These are phyloP conservation scores for Chirona hameri DNA, from an alignment of 2,888 invertebrate genomes.

Conservation along the genomic window DNA sequence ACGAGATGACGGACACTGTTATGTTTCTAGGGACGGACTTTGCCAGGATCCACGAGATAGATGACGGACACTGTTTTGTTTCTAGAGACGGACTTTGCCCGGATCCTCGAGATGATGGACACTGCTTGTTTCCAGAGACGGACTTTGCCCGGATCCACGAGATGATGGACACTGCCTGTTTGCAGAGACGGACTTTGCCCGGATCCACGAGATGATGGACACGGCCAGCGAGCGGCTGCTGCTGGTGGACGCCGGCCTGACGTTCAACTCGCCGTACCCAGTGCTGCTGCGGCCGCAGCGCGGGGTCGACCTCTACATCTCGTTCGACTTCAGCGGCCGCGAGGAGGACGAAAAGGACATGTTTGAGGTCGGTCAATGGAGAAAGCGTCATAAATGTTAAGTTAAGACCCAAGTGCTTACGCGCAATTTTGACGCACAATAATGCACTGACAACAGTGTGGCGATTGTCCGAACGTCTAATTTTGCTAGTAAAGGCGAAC, in stretches of 20 bases:
- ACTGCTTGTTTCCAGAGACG: constrained; percentile 33
- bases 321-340: constrained; percentile 51
- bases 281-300: constrained; percentile 49
- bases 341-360: constrained; percentile 47
- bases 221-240: constrained; percentile 49
- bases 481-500: too few species aligned
- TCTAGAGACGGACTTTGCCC: background rate
- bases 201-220: constrained; percentile 46
- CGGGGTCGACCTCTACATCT: constrained; percentile 49
- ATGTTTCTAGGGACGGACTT: background rate
- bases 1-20: too few species aligned
- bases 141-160: too few species aligned
- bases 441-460: too few species aligned
- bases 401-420: too few species aligned
- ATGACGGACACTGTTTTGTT: constrained; percentile 45
- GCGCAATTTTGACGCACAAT: too few species aligned
- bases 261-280: constrained; percentile 52
- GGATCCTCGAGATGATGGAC: constrained; percentile 46
- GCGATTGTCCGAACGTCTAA: too few species aligned
- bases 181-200: background rate
- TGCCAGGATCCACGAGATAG: constrained; percentile 43
- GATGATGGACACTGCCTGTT: background rate
- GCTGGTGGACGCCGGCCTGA: constrained; percentile 51
- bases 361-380: constrained; percentile 47
- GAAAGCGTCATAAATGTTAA: too few species aligned